Evolutionary conservation across 2,113 vertebrate species (phyloP), one percentile per base, ranked within the genome.

Genomic region (Lethenteron reissneri): DNA sequence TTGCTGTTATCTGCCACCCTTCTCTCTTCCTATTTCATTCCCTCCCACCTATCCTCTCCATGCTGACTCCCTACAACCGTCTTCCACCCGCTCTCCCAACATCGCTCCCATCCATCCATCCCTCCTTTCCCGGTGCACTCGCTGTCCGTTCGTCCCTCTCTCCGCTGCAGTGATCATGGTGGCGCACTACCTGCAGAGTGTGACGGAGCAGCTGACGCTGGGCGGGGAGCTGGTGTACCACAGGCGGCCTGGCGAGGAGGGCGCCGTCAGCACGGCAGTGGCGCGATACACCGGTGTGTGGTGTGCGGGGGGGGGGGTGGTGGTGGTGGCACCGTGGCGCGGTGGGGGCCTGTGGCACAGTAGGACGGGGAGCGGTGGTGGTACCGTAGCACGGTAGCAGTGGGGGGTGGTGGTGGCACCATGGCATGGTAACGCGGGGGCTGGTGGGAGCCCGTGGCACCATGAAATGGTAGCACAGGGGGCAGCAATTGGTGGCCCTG

Each of bases 171-270:
- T 91, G 72, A 96, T 96, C 76, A 76, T 94, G 76, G 92, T 97
- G 15, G 88, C 90, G 4, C 92, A 97, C 80, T 96, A 95, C 76
- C 88, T 97, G 69, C 92, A 97, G 81, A 96, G 89, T 58, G 69
- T 97, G 70, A 90, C 88, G 1, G 82, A 84, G 9, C 85, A 83
- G 59, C 80, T 97, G 75, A 89, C 91, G n/a, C 82, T 97, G 57
- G 92, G 92, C 0, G 92, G 88, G 8, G 92, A 97, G 78, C 77
- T 97, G 69, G 92, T 97, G 5, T 97, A 97, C 75, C 92, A 96
- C 77, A 83, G 90, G 56, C 84, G 92, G 0, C 83, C 88, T 2
- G 84, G 88, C 1, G 92, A 95, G 75, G 92, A 97, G 76, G 92
- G 92, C 1, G 88, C 90, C 73, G 95, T 95, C 74, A 77, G 94